These are phyloP conservation scores for Eulemur coronatus DNA, from an alignment of 2,797 vertebrate species.

Conservation along the genomic window DNA sequence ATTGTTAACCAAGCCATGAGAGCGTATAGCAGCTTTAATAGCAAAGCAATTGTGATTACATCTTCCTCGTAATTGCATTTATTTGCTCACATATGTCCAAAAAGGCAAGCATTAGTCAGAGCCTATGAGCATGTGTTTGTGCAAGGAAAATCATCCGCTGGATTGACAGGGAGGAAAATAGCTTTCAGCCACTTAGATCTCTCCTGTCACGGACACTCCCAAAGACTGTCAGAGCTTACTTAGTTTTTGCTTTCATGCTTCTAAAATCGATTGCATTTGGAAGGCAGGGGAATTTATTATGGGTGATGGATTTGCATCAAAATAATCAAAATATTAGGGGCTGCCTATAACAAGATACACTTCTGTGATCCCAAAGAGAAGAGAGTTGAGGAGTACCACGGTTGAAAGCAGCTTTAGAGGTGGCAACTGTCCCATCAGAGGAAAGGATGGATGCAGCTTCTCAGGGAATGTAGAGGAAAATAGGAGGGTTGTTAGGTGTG, in stretches of 20 bases:
- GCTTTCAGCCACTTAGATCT: constrained; percentile 80
- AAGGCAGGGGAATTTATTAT: constrained; percentile 73
- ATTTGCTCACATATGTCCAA: constrained; percentile 83
- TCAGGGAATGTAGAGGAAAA: neutral
- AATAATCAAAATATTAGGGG: constrained; percentile 78
- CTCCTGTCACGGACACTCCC: constrained; percentile 77
- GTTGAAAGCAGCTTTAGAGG: neutral
- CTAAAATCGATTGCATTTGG: constrained; percentile 81
- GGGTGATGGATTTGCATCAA: constrained; percentile 81
- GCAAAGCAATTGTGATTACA: constrained; percentile 83
- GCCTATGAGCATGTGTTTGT: constrained; percentile 74
- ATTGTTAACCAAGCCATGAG: constrained; percentile 80
- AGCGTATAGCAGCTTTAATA: constrained; percentile 78
- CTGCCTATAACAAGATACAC: neutral
- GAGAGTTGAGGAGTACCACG: neutral
- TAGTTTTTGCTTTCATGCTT: constrained; percentile 74
- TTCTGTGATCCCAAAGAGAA: neutral
- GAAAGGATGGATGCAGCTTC: neutral
- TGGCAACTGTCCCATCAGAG: rapidly evolving
- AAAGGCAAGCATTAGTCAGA: constrained; percentile 79
- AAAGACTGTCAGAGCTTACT: constrained; percentile 70
- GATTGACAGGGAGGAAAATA: constrained; percentile 81
- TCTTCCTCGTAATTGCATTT: constrained; percentile 85
- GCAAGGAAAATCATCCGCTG: constrained; percentile 76
- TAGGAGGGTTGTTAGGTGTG: neutral